These are phyloP conservation scores for Orgyia antiqua DNA, from an alignment of 2,888 invertebrate species.

Conservation along the genomic window DNA sequence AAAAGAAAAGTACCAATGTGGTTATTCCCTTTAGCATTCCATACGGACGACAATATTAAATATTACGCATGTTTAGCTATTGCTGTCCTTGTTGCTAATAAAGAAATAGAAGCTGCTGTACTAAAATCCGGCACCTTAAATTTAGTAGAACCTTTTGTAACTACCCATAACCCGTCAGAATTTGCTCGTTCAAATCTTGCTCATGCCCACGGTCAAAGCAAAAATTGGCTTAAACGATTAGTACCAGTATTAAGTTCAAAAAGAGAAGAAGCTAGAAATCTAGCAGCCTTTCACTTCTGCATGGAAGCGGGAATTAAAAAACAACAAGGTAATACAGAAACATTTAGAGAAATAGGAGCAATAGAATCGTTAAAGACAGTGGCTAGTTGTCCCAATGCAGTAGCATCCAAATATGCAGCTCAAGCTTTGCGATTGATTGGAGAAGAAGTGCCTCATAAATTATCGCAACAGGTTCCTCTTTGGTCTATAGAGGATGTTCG, in stretches of 20 bases:
- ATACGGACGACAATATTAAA: slow-evolving; percentile 97
- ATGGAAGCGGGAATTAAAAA: slow-evolving; percentile 99
- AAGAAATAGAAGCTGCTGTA: slow-evolving; percentile 98
- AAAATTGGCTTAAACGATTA: slow-evolving; percentile 94
- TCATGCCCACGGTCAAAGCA: slow-evolving; percentile 97
- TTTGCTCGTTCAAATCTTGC: slow-evolving; percentile 95
- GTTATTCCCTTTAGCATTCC: slow-evolving; percentile 98
- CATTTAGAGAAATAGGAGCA: slow-evolving; percentile 96
- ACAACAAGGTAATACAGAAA: slow-evolving; percentile 92
- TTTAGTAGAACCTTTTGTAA: slow-evolving; percentile 97
- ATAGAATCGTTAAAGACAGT: slow-evolving; percentile 96
- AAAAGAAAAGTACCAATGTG: slow-evolving; percentile 96
- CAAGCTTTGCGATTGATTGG: slow-evolving; percentile 95
- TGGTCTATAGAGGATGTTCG: slow-evolving; percentile 98
- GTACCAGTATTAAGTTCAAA: slow-evolving; percentile 97
- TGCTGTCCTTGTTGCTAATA: slow-evolving; percentile 96
- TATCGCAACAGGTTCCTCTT: slow-evolving; percentile 98
- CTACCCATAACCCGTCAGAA: slow-evolving; percentile 94
- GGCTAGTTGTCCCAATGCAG: slow-evolving; percentile 98
- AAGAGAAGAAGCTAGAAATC: slow-evolving; percentile 95
- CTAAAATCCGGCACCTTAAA: slow-evolving; percentile 97
- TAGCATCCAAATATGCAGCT: slow-evolving; percentile 97
- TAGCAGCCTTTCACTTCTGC: slow-evolving; percentile 98
- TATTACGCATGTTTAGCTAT: slow-evolving; percentile 99
- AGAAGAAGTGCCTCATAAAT: slow-evolving; percentile 97